Evolutionary conservation across 2,888 invertebrate genomes (phyloP).

Genomic region (Willowsia nigromaculata): DNA sequence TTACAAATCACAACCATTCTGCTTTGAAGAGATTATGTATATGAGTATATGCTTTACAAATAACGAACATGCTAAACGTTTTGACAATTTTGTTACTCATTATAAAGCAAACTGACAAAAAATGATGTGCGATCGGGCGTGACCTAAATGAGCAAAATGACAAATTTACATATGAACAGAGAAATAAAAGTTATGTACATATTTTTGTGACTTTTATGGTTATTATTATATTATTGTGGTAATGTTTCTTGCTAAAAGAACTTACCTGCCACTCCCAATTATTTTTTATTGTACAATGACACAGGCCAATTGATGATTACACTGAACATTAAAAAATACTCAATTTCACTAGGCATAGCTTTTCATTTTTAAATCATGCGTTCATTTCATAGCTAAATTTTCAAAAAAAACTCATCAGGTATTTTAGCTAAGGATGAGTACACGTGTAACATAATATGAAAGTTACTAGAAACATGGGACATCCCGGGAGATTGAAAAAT

Average conservation of each 20-base stretch:
- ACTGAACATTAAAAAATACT: neutral
- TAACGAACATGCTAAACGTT: neutral
- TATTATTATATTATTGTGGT: conserved; percentile 25
- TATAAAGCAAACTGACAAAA: conserved; percentile 51
- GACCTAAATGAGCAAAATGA: conserved; percentile 61
- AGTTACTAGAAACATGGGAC: no score
- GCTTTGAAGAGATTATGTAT: neutral
- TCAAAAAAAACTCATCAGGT: no score
- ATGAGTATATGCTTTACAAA: neutral
- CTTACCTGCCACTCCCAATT: conserved; percentile 67
- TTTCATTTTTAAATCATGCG: no score
- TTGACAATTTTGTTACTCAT: conserved; percentile 27
- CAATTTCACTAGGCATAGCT: no score
- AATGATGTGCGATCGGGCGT: conserved; percentile 72
- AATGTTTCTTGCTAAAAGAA: conserved; percentile 37
- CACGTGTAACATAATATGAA: no score
- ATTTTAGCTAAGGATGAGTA: no score
- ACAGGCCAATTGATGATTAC: neutral
- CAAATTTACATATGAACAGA: conserved; percentile 46
- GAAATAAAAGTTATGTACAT: neutral
- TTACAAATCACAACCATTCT: conserved; percentile 31
- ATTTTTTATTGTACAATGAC: conserved; percentile 15
- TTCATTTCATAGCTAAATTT: no score
- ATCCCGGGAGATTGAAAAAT: no score
- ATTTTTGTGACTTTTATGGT: neutral